These are phyloP conservation scores for Actinopyga echinites DNA, from an alignment of 53 echinoderm and acorn worm genomes.

Conservation along the genomic window DNA sequence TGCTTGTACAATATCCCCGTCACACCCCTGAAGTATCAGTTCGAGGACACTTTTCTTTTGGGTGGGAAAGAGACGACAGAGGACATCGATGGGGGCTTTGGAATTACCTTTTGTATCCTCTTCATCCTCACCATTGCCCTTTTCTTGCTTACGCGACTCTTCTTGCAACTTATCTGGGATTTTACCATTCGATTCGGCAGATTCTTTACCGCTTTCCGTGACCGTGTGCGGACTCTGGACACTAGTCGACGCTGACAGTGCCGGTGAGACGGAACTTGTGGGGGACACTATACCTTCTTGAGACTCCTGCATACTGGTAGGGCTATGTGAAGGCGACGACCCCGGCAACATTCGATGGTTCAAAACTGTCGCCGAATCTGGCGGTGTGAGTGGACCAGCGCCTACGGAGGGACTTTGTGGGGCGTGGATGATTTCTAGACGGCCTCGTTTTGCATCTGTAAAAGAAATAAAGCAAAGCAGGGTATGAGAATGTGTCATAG, in stretches of 20 bases:
- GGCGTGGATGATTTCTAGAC: slow-evolving; percentile 87
- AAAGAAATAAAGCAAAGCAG: neutral
- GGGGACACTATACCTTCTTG: slow-evolving; percentile 68
- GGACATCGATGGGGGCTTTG: slow-evolving; percentile 77
- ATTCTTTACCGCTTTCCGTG: slow-evolving; percentile 2
- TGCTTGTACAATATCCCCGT: slow-evolving; percentile 89
- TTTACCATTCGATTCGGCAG: slow-evolving; percentile 37
- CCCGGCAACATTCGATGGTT: slow-evolving; percentile 27
- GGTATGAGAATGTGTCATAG: too few species aligned
- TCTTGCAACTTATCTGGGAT: slow-evolving; percentile 37
- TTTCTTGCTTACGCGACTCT: neutral
- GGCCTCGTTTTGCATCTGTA: slow-evolving; percentile 74
- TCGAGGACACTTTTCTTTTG: slow-evolving; percentile 90
- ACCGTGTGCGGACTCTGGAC: slow-evolving; percentile 24
- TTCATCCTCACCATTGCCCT: neutral
- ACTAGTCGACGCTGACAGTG: slow-evolving; percentile 52
- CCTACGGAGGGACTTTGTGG: slow-evolving; percentile 65
- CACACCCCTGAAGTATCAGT: slow-evolving; percentile 89
- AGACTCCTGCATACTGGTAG: slow-evolving; percentile 60
- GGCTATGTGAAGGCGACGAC: slow-evolving; percentile 63
- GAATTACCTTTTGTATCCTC: slow-evolving; percentile 36
- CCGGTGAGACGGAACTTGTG: slow-evolving; percentile 70
- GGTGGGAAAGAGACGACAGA: slow-evolving; percentile 82
- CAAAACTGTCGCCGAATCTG: slow-evolving; percentile 31
- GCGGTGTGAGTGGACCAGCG: slow-evolving; percentile 34